Percentiles rank a stretch among this genome's conserved stretches.
phyloP scores from a whole-genome alignment of 1,140 invertebrate genomes.

The Danaus plexippus region DNA sequence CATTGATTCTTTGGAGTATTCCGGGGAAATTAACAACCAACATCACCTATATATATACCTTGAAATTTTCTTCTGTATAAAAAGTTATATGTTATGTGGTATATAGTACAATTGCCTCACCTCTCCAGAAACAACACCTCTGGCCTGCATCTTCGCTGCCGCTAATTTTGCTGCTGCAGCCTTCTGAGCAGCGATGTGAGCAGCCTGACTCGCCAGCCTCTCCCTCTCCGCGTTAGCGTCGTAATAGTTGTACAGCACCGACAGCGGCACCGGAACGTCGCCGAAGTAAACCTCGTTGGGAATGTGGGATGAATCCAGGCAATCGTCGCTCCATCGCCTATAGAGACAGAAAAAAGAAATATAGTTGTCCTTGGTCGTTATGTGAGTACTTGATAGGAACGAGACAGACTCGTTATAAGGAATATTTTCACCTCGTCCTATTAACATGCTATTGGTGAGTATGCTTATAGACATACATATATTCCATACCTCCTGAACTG shows the following conservation, averaged over 20 bases:
- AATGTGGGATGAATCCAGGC: conserved; percentile 67
- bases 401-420: too few relatives aligned
- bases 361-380: too few relatives aligned
- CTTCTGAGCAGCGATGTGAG: conserved; percentile 61
- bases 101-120: conserved; percentile 13
- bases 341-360: background rate
- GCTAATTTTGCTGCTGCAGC: conserved; percentile 57
- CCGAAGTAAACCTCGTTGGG: conserved; percentile 71
- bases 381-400: too few relatives aligned
- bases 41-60: too few relatives aligned
- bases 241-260: conserved; percentile 68
- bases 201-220: conserved; percentile 51
- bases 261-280: conserved; percentile 63
- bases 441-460: too few relatives aligned
- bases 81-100: too few relatives aligned
- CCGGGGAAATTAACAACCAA: too few relatives aligned
- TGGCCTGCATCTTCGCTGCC: conserved; percentile 42
- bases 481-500: conserved; percentile 57
- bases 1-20: too few relatives aligned
- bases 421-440: too few relatives aligned
- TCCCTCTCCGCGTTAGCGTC: conserved; percentile 66
- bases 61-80: too few relatives aligned
- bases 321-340: conserved; percentile 71
- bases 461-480: too few relatives aligned
- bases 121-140: conserved; percentile 37